These are phyloP conservation scores for Sarcophaga variegata DNA, from an alignment of 2,888 invertebrate species.

Conservation along the genomic window DNA sequence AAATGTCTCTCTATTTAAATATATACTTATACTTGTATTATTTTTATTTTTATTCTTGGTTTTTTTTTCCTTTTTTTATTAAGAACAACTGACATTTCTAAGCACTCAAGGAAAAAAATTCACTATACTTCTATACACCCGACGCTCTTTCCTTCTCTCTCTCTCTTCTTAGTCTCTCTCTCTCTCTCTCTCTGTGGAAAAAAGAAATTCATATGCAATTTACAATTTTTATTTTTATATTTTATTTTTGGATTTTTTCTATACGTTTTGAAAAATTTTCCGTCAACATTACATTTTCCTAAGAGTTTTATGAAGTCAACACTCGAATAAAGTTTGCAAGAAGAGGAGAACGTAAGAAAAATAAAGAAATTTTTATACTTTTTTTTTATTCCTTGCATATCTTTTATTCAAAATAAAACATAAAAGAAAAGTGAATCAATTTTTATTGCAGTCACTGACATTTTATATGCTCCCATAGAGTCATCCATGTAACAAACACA, in stretches of 20 bases:
- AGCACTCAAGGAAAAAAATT: slow-evolving; percentile 32
- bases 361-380: background rate
- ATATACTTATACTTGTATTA: background rate
- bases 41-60: background rate
- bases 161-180: too few species aligned
- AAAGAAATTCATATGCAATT: slow-evolving; percentile 56
- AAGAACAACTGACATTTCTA: slow-evolving; percentile 55
- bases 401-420: slow-evolving; percentile 14
- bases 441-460: slow-evolving; percentile 67
- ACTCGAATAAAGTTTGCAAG: slow-evolving; percentile 44
- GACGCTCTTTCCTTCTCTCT: background rate
- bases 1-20: slow-evolving; percentile 62
- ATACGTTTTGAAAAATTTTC: slow-evolving; percentile 35
- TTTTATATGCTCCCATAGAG: slow-evolving; percentile 61
- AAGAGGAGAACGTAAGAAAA: background rate
- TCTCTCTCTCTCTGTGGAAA: background rate
- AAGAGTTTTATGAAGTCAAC: slow-evolving; percentile 61
- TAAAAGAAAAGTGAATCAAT: slow-evolving; percentile 60
- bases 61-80: slow-evolving; percentile 29
- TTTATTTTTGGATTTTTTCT: slow-evolving; percentile 30
- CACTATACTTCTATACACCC: slow-evolving; percentile 8
- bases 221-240: slow-evolving; percentile 20
- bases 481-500: slow-evolving; percentile 5
- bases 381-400: background rate
- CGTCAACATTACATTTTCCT: slow-evolving; percentile 33